These are phyloP conservation scores for Hydrotaea cyrtoneurina DNA, from an alignment of 2,888 invertebrate species.

Conservation along the genomic window DNA sequence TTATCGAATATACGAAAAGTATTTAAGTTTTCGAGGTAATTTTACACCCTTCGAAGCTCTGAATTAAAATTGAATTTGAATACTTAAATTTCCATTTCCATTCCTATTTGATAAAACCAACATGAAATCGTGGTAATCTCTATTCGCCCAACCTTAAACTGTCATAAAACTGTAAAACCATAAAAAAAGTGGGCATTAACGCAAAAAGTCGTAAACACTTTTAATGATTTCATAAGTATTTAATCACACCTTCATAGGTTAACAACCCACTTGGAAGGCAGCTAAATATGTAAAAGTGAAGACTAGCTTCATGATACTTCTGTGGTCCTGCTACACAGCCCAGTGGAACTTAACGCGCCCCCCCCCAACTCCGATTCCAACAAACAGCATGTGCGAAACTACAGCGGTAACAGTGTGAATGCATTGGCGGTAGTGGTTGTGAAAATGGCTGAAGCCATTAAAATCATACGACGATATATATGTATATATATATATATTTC, in stretches of 20 bases:
- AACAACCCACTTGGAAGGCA: constrained; percentile 58
- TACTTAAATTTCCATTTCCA: too few species aligned
- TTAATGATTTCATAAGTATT: constrained; percentile 62
- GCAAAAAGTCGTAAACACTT: constrained; percentile 33
- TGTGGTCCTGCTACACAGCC: background rate
- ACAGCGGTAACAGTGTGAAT: background rate
- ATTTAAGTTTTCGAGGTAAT: too few species aligned
- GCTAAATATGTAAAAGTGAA: background rate
- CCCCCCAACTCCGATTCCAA: background rate
- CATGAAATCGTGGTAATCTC: background rate
- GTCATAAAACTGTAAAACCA: constrained; percentile 17
- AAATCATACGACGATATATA: background rate
- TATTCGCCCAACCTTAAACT: background rate
- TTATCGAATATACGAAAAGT: too few species aligned
- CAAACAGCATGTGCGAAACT: background rate
- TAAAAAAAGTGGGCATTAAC: constrained; percentile 32
- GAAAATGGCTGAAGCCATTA: background rate
- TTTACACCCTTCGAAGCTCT: too few species aligned
- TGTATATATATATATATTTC: background rate
- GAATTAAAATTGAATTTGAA: too few species aligned
- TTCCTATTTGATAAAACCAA: too few species aligned
- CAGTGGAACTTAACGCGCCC: too few species aligned
- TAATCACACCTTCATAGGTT: constrained; percentile 64
- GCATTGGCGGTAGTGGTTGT: background rate
- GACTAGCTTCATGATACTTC: constrained; percentile 17